Conservation (phyloP, 2,797 vertebrate species). For the Borostomias antarcticus region DNA sequence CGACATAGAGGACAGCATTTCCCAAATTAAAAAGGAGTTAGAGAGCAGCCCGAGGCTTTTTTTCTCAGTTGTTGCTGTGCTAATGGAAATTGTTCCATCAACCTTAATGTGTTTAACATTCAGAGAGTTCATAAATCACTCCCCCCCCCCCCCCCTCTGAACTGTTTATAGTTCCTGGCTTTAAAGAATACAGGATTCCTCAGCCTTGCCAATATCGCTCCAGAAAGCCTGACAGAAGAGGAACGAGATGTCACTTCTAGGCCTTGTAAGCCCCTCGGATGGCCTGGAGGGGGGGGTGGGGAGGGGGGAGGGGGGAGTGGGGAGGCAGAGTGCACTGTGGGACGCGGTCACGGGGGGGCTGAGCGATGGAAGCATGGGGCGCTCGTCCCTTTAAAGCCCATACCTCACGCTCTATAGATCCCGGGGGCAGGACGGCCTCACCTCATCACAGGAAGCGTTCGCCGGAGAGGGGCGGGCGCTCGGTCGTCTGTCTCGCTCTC, state of each 20-base stretch:
- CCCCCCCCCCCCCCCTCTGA: not conserved
- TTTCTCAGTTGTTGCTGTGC: not conserved
- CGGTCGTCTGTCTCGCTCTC: constrained; percentile 15
- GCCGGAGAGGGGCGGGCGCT: constrained; percentile 7
- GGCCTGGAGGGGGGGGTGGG: not conserved
- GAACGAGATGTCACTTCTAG: not conserved
- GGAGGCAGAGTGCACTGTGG: too few relatives aligned
- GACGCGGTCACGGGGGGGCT: not conserved
- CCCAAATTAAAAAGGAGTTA: not conserved
- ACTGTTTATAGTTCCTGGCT: constrained; percentile 1
- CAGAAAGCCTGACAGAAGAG: not conserved
- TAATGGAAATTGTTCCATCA: not conserved
- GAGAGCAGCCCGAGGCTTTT: not conserved
- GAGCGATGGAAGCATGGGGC: too few relatives aligned
- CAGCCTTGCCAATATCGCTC: not conserved
- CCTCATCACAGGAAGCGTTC: not conserved
- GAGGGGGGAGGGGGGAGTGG: too few relatives aligned
- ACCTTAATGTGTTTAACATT: not conserved
- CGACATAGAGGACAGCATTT: constrained; percentile 23
- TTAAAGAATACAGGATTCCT: not conserved
- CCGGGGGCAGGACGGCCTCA: not conserved
- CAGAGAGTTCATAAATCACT: not conserved
- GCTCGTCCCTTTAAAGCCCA: not conserved
- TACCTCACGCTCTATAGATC: not conserved
- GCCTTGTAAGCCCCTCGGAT: not conserved